Evolutionary conservation across 2,797 vertebrate genomes (phyloP).

Genomic region (Gila robusta): DNA sequence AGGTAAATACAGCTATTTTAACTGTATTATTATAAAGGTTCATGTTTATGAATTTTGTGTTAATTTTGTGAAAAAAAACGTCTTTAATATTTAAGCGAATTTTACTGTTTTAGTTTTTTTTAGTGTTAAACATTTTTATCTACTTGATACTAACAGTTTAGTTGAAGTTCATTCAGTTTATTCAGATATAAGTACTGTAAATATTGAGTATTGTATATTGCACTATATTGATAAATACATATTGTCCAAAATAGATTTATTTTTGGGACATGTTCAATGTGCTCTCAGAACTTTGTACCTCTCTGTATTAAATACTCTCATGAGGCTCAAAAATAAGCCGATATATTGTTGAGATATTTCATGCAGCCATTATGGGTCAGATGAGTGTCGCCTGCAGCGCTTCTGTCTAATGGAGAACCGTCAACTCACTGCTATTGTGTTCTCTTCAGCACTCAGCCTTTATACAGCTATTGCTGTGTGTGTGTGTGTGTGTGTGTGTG

Average conservation of each 20-base stretch:
- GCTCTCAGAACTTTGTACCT: not conserved
- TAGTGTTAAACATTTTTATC: not conserved
- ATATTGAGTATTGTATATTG: not conserved
- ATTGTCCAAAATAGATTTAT: not conserved
- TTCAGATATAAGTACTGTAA: not conserved
- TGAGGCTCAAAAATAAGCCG: not conserved
- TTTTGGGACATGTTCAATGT: not conserved
- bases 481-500: no score
- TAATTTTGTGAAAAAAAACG: no score
- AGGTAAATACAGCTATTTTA: not conserved
- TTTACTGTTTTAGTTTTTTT: not conserved
- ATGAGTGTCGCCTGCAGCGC: not conserved
- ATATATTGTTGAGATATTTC: not conserved
- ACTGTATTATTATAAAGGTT: not conserved
- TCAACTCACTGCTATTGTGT: slow-evolving; percentile 15
- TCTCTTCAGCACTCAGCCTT: slow-evolving; percentile 20
- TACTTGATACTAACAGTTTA: not conserved
- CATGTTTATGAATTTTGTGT: not conserved
- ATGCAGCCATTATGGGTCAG: not conserved
- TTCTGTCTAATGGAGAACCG: slow-evolving; percentile 31
- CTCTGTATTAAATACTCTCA: not conserved
- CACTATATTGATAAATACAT: not conserved
- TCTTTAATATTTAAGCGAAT: not conserved
- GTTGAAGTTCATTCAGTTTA: not conserved
- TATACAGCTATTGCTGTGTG: not conserved